Evolutionary conservation across 2,797 vertebrate genomes (phyloP), one percentile per base, ranked within the genome.

Genomic region (Platyrinchus mystaceus): DNA sequence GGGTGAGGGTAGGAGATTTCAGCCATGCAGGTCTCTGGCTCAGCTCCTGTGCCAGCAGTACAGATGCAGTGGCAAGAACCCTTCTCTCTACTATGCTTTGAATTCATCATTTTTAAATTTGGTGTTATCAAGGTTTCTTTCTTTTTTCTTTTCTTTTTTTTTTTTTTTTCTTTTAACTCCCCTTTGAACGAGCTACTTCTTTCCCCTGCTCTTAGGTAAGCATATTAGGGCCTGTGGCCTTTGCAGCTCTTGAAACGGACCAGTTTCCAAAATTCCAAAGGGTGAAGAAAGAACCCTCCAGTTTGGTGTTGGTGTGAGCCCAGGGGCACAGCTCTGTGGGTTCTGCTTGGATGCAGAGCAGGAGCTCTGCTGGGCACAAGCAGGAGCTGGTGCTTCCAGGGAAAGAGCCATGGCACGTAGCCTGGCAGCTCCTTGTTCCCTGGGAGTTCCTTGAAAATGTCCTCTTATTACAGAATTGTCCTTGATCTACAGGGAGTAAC

Each of bases 281-380:
- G 16, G 13, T 3, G 8, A 66, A 47, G 3, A 19, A 81, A 26
- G 9, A 87, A 22, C 11, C 21, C 27, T 52, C 10, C 2, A 3
- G 3, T 30, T 7, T 5, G 59, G 32, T 39, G 28, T 20, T 19
- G 36, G 19, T 27, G 21, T 15, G 46, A 90, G 36, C 32, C 23
- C 7, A 1, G 3, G 41, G 43, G 7, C 50, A 41, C 55, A 47
- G 34, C 10, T 49, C 20, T 71, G 5, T 2, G 3, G 9, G 53
- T 37, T n/a, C 55, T 47, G 39, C 34, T 27, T 0, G 0, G 5
- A 6, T 32, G 4, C 24, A 36, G 46, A 34, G 3, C 1, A 1
- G 8, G 11, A 66, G 7, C 5, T 6, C 8, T 55, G 44, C 44
- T 60, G 52, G 30, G 37, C 36, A 14, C 34, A 37, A 0, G 4